phyloP scores from a whole-genome alignment of 2,797 vertebrate species.

The Sebastes vulpes region DNA sequence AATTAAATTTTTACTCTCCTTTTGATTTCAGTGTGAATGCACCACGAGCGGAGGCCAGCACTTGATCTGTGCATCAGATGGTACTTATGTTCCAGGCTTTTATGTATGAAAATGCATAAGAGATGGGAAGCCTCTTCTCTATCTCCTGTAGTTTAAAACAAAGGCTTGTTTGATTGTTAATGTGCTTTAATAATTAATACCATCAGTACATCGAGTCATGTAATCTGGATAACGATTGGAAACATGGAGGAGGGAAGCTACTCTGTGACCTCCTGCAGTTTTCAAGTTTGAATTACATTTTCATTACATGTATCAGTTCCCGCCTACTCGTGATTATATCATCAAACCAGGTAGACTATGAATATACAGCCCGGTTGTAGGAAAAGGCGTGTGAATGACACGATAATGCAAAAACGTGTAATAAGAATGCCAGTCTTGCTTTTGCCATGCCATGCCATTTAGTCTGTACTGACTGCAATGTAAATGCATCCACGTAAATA shows the following conservation, averaged over 20 bases:
- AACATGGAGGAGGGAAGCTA: not conserved
- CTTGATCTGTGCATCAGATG: slow-evolving; percentile 63
- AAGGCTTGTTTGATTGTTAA: slow-evolving; percentile 24
- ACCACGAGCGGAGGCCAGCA: slow-evolving; percentile 36
- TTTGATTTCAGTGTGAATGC: slow-evolving; percentile 68
- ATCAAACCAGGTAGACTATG: slow-evolving; percentile 4
- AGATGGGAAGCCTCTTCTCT: slow-evolving; percentile 10
- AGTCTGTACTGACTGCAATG: too few relatives aligned
- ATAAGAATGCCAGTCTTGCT: too few relatives aligned
- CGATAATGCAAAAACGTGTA: too few relatives aligned
- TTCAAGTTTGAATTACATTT: not conserved
- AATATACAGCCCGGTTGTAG: rapidly evolving
- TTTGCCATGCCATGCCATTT: too few relatives aligned
- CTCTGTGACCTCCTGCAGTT: not conserved
- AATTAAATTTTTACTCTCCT: slow-evolving; percentile 66
- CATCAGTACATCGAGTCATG: not conserved
- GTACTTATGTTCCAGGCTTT: slow-evolving; percentile 53
- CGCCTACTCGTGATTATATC: not conserved
- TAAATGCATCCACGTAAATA: too few relatives aligned
- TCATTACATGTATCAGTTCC: not conserved
- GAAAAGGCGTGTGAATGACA: too few relatives aligned
- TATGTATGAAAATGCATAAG: slow-evolving; percentile 39
- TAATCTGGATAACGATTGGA: slow-evolving; percentile 22
- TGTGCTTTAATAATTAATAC: slow-evolving; percentile 34
- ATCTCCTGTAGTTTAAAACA: slow-evolving; percentile 14